These are phyloP conservation scores for Oikopleura albicans DNA, from an alignment of 23 tunicate species.

Conservation along the genomic window DNA sequence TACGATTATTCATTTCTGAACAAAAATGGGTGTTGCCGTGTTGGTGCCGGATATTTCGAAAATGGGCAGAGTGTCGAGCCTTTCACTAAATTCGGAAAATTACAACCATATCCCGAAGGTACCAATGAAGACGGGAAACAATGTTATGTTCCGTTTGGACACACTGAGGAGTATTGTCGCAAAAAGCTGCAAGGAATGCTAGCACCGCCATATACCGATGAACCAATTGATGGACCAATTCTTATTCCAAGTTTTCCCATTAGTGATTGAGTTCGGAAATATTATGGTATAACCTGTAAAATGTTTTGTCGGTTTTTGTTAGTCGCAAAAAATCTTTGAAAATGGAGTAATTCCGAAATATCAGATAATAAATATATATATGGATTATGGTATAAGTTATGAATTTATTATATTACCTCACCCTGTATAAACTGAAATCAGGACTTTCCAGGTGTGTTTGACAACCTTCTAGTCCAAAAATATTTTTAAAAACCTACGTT, in stretches of 20 bases:
- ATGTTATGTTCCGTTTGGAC: neutral
- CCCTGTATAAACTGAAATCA: no score
- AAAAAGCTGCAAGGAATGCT: neutral
- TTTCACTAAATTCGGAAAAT: neutral
- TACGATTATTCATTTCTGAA: neutral
- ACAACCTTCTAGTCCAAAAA: no score
- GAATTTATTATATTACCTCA: no score
- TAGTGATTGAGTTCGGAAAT: no score
- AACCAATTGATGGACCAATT: neutral
- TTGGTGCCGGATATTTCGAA: neutral
- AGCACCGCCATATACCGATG: neutral
- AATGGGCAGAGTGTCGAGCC: neutral
- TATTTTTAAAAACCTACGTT: no score
- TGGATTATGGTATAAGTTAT: no score
- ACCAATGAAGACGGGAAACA: neutral
- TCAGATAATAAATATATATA: no score
- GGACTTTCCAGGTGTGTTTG: no score
- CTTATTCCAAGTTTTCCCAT: neutral
- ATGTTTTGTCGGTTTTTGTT: no score
- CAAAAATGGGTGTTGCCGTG: neutral
- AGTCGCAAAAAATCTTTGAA: no score
- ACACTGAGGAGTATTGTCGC: neutral
- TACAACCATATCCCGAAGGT: neutral
- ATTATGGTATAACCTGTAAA: no score
- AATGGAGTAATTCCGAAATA: no score